Conservation (phyloP, 1,140 invertebrate species). For the Chelonus insularis region DNA sequence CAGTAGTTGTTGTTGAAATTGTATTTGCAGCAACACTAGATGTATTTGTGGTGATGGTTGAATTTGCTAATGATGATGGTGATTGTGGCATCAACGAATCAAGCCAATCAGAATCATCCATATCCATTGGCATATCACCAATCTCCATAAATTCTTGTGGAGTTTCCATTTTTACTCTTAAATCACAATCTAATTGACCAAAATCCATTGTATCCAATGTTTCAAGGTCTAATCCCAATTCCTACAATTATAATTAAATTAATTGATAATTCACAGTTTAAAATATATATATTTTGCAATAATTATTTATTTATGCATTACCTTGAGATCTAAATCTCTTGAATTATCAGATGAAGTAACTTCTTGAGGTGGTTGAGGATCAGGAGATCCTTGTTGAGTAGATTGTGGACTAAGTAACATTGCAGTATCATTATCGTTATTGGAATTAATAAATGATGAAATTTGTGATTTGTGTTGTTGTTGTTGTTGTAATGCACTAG, state of each 20-base stretch:
- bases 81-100: conserved; percentile 66
- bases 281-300: too few species aligned
- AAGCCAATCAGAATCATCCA: conserved; percentile 74
- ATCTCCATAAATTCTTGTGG: conserved; percentile 58
- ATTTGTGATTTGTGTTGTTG: too few species aligned
- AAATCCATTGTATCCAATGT: conserved; percentile 65
- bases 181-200: conserved; percentile 60
- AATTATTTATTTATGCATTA: too few species aligned
- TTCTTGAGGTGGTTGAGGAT: conserved; percentile 56
- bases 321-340: conserved; percentile 52
- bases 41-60: conserved; percentile 34
- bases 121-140: conserved; percentile 67
- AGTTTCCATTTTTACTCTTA: conserved; percentile 53
- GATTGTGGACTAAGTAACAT: conserved; percentile 54
- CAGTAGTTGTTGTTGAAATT: conserved; percentile 22
- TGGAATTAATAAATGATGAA: conserved; percentile 37
- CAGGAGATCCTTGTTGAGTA: conserved; percentile 46
- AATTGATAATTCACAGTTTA: too few species aligned
- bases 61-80: conserved; percentile 34
- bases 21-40: conserved; percentile 16
- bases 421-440: conserved; percentile 46
- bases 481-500: conserved; percentile 48
- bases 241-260: too few species aligned
- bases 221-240: conserved; percentile 60
- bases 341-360: conserved; percentile 55